Conservation (phyloP, 2,113 vertebrate genomes). For the Ciconia boyciana region DNA sequence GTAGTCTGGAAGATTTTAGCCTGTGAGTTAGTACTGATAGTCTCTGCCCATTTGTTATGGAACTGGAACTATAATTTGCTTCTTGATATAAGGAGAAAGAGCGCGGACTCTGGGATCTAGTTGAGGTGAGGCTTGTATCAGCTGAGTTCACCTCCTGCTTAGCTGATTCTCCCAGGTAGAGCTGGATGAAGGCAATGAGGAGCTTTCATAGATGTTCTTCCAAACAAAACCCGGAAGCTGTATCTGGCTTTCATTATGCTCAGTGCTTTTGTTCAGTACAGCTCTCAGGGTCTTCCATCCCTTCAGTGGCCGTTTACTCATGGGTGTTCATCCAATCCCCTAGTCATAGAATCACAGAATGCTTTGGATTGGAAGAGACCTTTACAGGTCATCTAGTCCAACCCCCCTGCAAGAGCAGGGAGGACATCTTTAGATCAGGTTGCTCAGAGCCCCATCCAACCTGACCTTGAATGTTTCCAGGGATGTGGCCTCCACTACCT, state of each 20-base stretch:
- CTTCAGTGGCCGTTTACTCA: not conserved
- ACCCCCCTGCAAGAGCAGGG: too few relatives aligned
- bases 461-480: too few relatives aligned
- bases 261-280: not conserved
- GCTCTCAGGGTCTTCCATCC: not conserved
- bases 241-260: not conserved
- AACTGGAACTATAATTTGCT: not conserved
- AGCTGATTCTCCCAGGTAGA: not conserved
- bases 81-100: not conserved
- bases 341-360: too few relatives aligned
- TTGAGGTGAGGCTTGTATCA: not conserved
- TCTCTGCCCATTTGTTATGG: not conserved
- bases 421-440: too few relatives aligned
- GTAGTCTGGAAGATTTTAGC: not conserved
- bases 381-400: too few relatives aligned
- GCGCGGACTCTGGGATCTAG: too few relatives aligned
- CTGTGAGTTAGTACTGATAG: not conserved
- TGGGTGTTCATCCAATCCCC: accelerated
- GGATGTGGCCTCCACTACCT: too few relatives aligned
- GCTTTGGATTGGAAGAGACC: too few relatives aligned
- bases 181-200: not conserved
- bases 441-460: too few relatives aligned
- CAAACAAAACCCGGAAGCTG: not conserved
- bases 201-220: not conserved
- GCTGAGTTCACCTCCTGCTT: not conserved